Base-by-base conservation (phyloP, 2,888 invertebrate species). In the Therioaphis trifolii region DNA sequence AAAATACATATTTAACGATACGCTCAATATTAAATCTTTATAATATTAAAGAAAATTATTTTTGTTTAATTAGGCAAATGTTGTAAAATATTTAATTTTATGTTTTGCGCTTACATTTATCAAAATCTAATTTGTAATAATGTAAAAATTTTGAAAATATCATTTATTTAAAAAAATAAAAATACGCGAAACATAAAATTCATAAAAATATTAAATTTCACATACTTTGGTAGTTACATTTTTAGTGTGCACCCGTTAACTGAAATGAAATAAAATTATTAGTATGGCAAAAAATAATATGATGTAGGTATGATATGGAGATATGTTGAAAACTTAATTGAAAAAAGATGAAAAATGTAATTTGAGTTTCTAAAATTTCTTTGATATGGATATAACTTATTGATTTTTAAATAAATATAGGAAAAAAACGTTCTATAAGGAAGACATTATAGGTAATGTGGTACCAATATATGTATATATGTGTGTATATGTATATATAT, bases 211-310 rank as follows among this genome's bases (percentile, higher is more conserved):
- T 27, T 29, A 61, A 18, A 63, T 76, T 61, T 18, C 27, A 52
- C 35, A 35, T 35, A 5, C 11, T 49, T 77, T 46, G 63, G 49
- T 77, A 49, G n/a, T 43, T 27, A 61, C 58, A 61, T 58, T 0
- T 27, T 75, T 4, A 75, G 11, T 14, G 12, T 18, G 2, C 0
- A 27, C 12, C 2, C 14, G 18, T 75, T 40, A 75, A 75, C 9
- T 18, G 11, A 1, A 40, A 58, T 40, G 18, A 4, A 75, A 58
- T 75, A 75, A 55, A 58, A 75, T 58, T 40, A 58, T 75, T 14
- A 12, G 24, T 0, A 58, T 27, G 21, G 40, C 12, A 29, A 74
- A 35, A 72, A 49, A 52, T 21, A 0, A 58, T 55, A 15, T 55
- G 24, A 58, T 40, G 15, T n/a, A n/a, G n/a, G n/a, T n/a, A n/a